Evolutionary conservation across 2,888 invertebrate genomes (phyloP).

Genomic region (Carterocephalus palaemon): DNA sequence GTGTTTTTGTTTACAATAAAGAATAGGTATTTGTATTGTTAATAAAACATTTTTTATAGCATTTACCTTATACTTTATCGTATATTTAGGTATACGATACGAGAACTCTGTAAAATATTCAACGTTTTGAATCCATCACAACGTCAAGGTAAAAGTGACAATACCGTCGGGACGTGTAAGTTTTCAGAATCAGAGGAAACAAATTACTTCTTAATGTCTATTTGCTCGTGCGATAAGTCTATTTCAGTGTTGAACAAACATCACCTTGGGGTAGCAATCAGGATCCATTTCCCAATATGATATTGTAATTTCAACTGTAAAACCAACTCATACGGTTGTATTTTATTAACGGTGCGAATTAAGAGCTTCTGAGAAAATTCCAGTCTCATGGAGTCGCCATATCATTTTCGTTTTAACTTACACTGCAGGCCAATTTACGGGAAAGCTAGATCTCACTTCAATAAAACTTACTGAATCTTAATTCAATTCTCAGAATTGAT

Average conservation of each 20-base stretch:
- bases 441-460: slow-evolving; percentile 10
- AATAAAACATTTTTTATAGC: no score
- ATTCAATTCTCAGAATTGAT: slow-evolving; percentile 55
- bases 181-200: slow-evolving; percentile 31
- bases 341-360: slow-evolving; percentile 20
- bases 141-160: no score
- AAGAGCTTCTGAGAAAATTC: slow-evolving; percentile 24
- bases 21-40: no score
- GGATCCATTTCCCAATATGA: slow-evolving; percentile 28
- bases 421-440: slow-evolving; percentile 46
- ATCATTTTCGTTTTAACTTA: slow-evolving; percentile 44
- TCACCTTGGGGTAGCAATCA: slow-evolving; percentile 44
- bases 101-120: no score
- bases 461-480: slow-evolving; percentile 41
- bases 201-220: slow-evolving; percentile 42
- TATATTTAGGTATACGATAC: no score
- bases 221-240: slow-evolving; percentile 44
- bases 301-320: slow-evolving; percentile 29
- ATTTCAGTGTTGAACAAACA: slow-evolving; percentile 44
- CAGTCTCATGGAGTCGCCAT: slow-evolving; percentile 38
- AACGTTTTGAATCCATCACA: no score
- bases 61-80: no score
- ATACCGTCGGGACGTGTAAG: slow-evolving; percentile 17
- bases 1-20: no score
- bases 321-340: slow-evolving; percentile 23